Evolutionary conservation across 2,113 vertebrate species (phyloP), one percentile per base, ranked within the genome.

Genomic region (Cyprinodon brontotheroides): DNA sequence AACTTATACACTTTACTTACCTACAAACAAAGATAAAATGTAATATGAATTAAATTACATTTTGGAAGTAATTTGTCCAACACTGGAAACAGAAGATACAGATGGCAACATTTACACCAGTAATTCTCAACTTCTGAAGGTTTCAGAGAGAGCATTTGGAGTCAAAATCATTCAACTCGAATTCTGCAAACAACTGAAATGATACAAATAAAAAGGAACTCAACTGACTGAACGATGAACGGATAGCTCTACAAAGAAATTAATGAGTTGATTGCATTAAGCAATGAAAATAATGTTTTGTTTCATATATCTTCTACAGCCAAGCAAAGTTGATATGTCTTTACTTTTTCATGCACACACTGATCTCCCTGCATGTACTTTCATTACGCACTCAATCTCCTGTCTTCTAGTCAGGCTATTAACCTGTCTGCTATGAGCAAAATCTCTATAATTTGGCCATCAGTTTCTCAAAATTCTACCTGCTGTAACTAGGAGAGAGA

Each of bases 361-460:
- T 47, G 39, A 40, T 70, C 41, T 61, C 17, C 61, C 38, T n/a
- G 43, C 45, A 4, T 41, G 41, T 59, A 40, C 68, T 69, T 84
- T 83, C 77, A 62, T 50, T 10, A 48, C 17, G 38, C 70, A 77
- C 66, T 41, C 65, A 48, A 77, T n/a, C n/a, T 78, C 73, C 71
- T 36, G 78, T 87, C 86, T 88, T 88, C 79, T 69, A 72, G 13
- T 61, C 75, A 79, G 70, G 88, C 89, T 90, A 93, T 93, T 93
- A 92, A 92, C 88, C 82, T 92, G 89, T 93, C 92, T 76, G 68
- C 76, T 83, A 74, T 77, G 79, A 75, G 75, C 78, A 67, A 84
- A 89, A 84, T 89, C 81, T 85, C 89, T 92, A 76, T 90, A 89
- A 92, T 93, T 93, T 94, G 89, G 77, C 81, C 57, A 75, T 92